Percentiles rank a stretch among this genome's conserved stretches.
phyloP scores from a whole-genome alignment of 2,797 vertebrate species.

The Arnoldichthys spilopterus region DNA sequence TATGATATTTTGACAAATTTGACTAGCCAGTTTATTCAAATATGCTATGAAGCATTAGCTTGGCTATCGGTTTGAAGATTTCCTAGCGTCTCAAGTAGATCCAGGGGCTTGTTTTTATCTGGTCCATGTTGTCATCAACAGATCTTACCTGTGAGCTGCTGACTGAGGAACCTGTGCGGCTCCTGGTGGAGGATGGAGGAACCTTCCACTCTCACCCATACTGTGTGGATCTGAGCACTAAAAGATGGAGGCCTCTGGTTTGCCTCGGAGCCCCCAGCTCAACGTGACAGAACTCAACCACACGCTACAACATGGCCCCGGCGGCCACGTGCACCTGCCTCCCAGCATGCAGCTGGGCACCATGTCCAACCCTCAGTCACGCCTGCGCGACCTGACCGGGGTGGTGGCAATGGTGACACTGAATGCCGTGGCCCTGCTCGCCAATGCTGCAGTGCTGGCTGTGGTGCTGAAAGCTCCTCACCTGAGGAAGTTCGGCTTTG shows the following conservation, averaged over 20 bases:
- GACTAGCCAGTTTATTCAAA: too few species aligned
- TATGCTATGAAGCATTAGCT: too few species aligned
- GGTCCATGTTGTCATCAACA: constrained; percentile 58
- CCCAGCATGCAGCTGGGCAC: constrained; percentile 73
- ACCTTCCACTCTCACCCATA: constrained; percentile 30
- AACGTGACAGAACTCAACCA: constrained; percentile 64
- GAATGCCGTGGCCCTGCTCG: constrained; percentile 84
- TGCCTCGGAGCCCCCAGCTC: constrained; percentile 44
- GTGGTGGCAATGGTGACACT: constrained; percentile 86
- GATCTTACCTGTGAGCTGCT: constrained; percentile 52
- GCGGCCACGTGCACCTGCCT: constrained; percentile 57
- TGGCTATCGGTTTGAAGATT: too few species aligned
- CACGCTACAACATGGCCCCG: constrained; percentile 59
- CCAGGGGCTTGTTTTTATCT: not conserved
- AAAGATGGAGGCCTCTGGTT: constrained; percentile 70
- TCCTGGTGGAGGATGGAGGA: constrained; percentile 60
- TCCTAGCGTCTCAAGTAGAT: too few species aligned
- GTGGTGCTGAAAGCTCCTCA: constrained; percentile 87
- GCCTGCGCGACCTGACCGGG: constrained; percentile 77
- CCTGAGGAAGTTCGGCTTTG: constrained; percentile 88
- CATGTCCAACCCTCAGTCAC: constrained; percentile 64
- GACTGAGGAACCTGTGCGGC: constrained; percentile 20
- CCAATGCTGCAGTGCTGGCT: constrained; percentile 84
- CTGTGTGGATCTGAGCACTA: constrained; percentile 58
- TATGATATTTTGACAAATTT: too few species aligned